These are phyloP conservation scores for Brachypodius melanocephalos DNA, from an alignment of 2,113 vertebrate genomes.

Conservation along the genomic window DNA sequence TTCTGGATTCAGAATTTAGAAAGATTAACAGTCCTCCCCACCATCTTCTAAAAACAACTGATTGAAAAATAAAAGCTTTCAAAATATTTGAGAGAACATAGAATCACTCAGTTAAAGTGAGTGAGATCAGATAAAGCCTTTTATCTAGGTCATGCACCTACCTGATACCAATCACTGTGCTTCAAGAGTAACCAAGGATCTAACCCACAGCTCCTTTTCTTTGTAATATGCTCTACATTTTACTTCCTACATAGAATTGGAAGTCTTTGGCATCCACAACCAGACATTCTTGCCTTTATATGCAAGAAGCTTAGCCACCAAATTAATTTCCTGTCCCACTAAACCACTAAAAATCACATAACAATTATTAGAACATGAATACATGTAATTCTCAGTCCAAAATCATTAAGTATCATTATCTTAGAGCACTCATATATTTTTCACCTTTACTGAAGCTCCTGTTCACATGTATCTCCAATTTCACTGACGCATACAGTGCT, in stretches of 20 bases:
- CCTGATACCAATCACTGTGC: not conserved
- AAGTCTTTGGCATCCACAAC: not conserved
- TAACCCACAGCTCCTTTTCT: not conserved
- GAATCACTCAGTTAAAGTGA: not conserved
- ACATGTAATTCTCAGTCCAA: not conserved
- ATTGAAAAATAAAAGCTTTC: not conserved
- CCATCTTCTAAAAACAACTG: not conserved
- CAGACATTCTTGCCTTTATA: not conserved
- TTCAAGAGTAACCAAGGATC: not conserved
- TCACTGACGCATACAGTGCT: not conserved
- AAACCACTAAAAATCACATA: not conserved
- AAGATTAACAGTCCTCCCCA: not conserved
- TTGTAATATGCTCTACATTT: not conserved
- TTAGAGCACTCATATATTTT: not conserved
- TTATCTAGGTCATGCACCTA: not conserved
- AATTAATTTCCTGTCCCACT: not conserved
- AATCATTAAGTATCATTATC: not conserved
- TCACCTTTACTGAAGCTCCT: not conserved
- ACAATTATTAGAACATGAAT: not conserved
- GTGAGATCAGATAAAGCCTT: not conserved
- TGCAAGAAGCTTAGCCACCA: not conserved
- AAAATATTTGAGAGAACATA: not conserved
- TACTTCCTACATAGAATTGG: not conserved
- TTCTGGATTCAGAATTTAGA: not conserved
- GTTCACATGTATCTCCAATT: not conserved